Conservation (phyloP, 2,113 vertebrate species). For the Phalacrocorax brasilianus region DNA sequence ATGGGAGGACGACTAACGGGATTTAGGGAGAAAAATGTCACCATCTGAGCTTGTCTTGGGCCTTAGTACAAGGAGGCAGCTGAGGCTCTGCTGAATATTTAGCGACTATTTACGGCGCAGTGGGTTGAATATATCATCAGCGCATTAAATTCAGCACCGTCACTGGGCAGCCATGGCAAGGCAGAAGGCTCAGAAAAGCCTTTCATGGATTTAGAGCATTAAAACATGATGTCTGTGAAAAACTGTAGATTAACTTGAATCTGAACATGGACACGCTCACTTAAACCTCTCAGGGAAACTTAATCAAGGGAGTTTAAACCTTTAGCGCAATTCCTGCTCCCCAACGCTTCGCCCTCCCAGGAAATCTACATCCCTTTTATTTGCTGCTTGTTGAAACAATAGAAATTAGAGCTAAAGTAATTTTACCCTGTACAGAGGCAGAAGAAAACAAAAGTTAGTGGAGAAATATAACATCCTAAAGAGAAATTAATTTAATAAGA, state of each 20-base stretch:
- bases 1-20: conserved; percentile 45
- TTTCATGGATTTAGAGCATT: neutral
- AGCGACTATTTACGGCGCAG: neutral
- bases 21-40: conserved; percentile 66
- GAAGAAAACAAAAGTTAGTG: neutral
- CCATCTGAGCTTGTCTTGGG: conserved; percentile 60
- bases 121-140: conserved; percentile 1
- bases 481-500: neutral
- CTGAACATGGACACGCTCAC: neutral
- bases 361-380: neutral
- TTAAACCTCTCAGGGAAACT: conserved; percentile 21
- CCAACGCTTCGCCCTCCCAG: rapidly evolving
- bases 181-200: neutral
- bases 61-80: neutral
- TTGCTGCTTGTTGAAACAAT: neutral
- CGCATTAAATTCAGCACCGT: conserved; percentile 15
- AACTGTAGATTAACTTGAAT: conserved; percentile 5
- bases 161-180: neutral
- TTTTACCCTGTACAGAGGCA: neutral
- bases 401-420: neutral
- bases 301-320: conserved; percentile 35
- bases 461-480: neutral
- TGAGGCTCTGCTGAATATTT: conserved; percentile 36
- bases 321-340: neutral
- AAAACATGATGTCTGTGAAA: conserved; percentile 11